Evolutionary conservation across 2,797 vertebrate genomes (phyloP), one percentile per base, ranked within the genome.

Genomic region (Falco peregrinus): DNA sequence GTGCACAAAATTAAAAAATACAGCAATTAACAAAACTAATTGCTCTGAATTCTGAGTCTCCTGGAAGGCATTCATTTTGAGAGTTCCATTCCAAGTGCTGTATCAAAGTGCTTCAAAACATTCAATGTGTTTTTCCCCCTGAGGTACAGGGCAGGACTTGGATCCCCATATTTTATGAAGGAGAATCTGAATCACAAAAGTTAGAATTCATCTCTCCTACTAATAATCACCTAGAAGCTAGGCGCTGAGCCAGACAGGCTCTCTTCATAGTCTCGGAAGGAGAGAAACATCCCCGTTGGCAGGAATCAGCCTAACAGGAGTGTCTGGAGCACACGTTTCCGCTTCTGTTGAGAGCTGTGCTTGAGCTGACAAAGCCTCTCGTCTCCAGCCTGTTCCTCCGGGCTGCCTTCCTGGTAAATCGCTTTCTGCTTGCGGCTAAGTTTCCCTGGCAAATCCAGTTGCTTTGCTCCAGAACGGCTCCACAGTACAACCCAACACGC

Each of bases 11-110:
- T 67, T 90, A 26, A 15, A 33, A 87, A 92, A 84, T 84, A 59
- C 20, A 59, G 43, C 78, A 84, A 92, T 94, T 96, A 94, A 84
- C 69, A 92, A 82, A 92, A 89, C 31, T 70, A 95, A 94, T 96
- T 93, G 67, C 51, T 74, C 67, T 82, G 87, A 91, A 88, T 95
- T 82, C 60, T 8, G 48, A 84, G 56, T 91, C 79, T 70, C 67
- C 74, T 82, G 70, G 63, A 89, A 94, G 74, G 41, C 76, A 83
- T 93, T 94, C 65, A 88, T 95, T 93, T 90, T 63, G 56, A 79
- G 41, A 67, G 24, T 61, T 90, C 48, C 50, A 68, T 79, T 93
- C 48, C 80, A 82, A 77, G 39, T 76, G 56, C 43, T 53, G 6
- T 77, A 68, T 48, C 3, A 12, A 56, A 79, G 18, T 70, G 15